Base-by-base conservation (phyloP, 2,797 vertebrate species). In the Novumbra hubbsi region DNA sequence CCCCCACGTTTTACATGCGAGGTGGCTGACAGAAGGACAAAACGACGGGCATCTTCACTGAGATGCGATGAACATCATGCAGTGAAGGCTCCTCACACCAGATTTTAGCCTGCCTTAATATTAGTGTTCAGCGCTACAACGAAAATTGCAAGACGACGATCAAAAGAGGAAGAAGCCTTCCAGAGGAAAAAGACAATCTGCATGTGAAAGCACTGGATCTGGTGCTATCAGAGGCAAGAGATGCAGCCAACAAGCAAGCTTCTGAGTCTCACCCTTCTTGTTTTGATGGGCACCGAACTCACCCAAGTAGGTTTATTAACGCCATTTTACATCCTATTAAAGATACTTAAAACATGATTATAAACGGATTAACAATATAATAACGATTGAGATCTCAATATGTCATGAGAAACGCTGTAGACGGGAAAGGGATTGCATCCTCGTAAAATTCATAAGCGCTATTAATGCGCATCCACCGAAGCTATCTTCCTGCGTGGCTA, bases 241-340 rank as follows among this genome's bases (percentile, higher is more conserved):
- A 95, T 96, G 95, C 94, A 84, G 79, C 91, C 95, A 78, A 89
- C 93, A 87, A 94, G 91, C 93, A 95, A 94, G 93, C 91, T 96
- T 73, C 85, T 95, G 84, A 91, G 92, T 91, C 94, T 96, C 78
- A 90, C 92, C 88, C 81, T 95, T 77, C 95, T 96, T 84, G 83
- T 95, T 84, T 88, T 96, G 88, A 95, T 95, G 94, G 95, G 94
- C 91, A 94, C 94, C 78, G 94, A 96, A 92, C 94, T 96, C 91
- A 95, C 94, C 76, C 94, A 95, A 94, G 95, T 96, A 95, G 93
- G 94, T 93, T 80, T 41, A 45, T 75, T 89, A 88, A 85, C 90
- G 88, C 91, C 93, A 91, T 92, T 87, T 88, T 91, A 77, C 83
- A 80, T 19, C 71, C 69, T 45, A 70, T 67, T 71, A 74, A 70